phyloP scores from a whole-genome alignment of 2,888 invertebrate genomes.

The Drosophila nr. medialis region DNA sequence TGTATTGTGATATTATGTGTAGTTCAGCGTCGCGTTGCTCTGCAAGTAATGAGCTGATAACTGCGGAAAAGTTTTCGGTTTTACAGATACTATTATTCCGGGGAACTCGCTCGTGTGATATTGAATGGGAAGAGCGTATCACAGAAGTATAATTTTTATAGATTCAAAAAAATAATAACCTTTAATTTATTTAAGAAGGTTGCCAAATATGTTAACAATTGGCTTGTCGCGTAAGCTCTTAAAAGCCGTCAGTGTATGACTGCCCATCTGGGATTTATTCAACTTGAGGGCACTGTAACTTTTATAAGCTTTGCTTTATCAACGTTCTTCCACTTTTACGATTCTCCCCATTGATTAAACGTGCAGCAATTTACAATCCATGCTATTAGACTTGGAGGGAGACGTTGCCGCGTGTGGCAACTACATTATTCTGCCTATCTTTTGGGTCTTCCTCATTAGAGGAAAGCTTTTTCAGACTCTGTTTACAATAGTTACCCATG shows the following conservation, averaged over 20 bases:
- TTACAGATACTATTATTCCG: conserved; percentile 40
- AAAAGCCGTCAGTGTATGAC: not conserved
- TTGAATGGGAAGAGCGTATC: not conserved
- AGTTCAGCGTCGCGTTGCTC: conserved; percentile 8
- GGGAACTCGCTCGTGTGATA: conserved; percentile 3
- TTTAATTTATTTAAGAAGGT: not conserved
- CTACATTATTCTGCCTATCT: not conserved
- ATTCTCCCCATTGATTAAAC: conserved; percentile 11
- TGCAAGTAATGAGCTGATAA: conserved; percentile 50
- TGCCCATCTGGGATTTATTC: not conserved
- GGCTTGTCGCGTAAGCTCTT: not conserved
- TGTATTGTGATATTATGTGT: conserved; percentile 13
- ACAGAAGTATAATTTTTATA: not conserved
- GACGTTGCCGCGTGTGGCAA: not conserved
- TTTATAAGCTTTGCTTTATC: conserved; percentile 1
- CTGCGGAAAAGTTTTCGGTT: conserved; percentile 10
- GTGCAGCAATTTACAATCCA: conserved; percentile 2
- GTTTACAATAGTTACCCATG: conserved; percentile 20
- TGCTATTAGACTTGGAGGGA: conserved; percentile 11
- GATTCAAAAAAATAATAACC: not conserved
- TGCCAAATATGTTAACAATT: not conserved
- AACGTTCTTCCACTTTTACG: conserved; percentile 15
- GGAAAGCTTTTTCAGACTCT: conserved; percentile 16
- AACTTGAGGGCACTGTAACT: not conserved
- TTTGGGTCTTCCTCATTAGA: conserved; percentile 27